Base-by-base conservation (phyloP, 2,113 vertebrate genomes). In the Cyprinus carpio region DNA sequence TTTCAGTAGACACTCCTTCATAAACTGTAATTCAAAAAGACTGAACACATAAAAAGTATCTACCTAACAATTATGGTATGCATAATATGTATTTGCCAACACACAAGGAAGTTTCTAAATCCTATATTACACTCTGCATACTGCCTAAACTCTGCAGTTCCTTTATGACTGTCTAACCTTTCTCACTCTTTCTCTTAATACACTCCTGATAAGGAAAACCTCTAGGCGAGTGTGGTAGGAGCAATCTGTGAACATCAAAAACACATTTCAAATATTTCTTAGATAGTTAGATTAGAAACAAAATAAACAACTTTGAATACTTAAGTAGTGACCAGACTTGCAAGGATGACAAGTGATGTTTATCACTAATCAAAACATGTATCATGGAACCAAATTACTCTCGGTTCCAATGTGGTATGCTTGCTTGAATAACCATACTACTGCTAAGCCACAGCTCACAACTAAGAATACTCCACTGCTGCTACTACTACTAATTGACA, bases 221-320 rank as follows among this genome's bases (percentile, higher is more conserved):
- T 65, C 27, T 65, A 29, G 64, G 27, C 1, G 27, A 65, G 64
- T 65, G 27, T 65, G 64, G 27, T 65, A 65, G 64, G 64, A 65
- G 27, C 64, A 65, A 65, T 65, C 64, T 65, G 62, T 65, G 64
- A 65, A 31, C 64, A 65, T 65, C 25, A 65, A 65, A 65, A 65
- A 65, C 64, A 65, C 2, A 0, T 65, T 31, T 31, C 64, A 29
- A 13, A 65, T 29, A 65, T 65, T 65, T 65, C 5, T 37, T 37
- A 37, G 3, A 37, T 37, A 37, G 3, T 64, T 15, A 65, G 27
- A 65, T 27, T 29, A 65, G 25, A 0, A 65, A 65, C 62, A 65
- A 29, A 65, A 65, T 65, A 65, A 27, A 65, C 62, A 65, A 29
- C 25, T 65, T 15, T 29, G 25, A 37, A 37, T 37, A 37, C 34